Conservation (phyloP, 2,113 vertebrate species). For the Zapornia atra region DNA sequence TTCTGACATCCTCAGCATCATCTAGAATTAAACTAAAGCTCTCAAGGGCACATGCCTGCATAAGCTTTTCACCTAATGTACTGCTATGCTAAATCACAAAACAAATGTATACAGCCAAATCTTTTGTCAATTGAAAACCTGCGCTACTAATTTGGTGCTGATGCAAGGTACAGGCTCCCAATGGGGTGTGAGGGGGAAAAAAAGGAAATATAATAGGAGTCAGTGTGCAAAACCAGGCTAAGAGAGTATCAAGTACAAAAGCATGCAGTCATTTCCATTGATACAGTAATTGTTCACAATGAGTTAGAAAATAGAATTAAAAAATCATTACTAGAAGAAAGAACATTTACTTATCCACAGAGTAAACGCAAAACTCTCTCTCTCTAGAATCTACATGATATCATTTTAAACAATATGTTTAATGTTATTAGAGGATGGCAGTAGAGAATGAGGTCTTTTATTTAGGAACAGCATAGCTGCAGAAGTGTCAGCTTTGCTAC, state of each 20-base stretch:
- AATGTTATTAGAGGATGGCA: background rate
- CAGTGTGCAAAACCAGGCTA: background rate
- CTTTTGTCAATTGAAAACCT: conserved; percentile 8
- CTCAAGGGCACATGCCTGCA: background rate
- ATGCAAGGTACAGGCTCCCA: background rate
- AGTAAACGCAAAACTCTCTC: background rate
- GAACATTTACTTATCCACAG: background rate
- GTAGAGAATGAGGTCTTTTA: background rate
- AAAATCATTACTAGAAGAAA: background rate
- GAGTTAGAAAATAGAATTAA: conserved; percentile 16
- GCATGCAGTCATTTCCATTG: background rate
- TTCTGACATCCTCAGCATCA: conserved; percentile 31
- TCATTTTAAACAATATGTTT: background rate
- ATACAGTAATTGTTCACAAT: background rate
- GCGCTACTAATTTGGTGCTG: background rate
- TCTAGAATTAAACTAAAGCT: conserved; percentile 31
- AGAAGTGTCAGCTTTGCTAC: background rate
- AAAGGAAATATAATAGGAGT: background rate
- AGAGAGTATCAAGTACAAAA: background rate
- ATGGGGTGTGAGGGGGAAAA: background rate
- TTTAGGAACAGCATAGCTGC: background rate
- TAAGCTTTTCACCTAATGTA: conserved; percentile 16
- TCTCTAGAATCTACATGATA: background rate
- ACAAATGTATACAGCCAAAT: background rate
- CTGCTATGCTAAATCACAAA: conserved; percentile 8